Evolutionary conservation across 2,113 vertebrate genomes (phyloP).

Genomic region (Daubentonia madagascariensis): DNA sequence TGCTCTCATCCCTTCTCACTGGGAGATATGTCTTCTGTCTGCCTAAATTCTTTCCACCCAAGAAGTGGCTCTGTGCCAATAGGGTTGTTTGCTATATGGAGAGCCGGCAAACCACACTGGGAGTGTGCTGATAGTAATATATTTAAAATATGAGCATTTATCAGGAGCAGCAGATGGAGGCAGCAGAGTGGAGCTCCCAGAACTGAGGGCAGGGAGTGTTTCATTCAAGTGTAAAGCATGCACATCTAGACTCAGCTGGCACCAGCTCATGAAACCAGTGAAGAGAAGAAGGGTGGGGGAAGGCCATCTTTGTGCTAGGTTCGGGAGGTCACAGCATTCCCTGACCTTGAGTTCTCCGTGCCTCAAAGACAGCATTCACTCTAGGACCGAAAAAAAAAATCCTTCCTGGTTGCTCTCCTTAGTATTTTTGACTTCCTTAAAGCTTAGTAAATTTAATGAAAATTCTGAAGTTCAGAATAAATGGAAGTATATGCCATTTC

Average conservation of each 20-base stretch:
- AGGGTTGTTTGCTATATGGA: slow-evolving; percentile 46
- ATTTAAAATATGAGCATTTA: slow-evolving; percentile 75
- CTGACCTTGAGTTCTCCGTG: neutral
- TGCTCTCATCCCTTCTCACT: neutral
- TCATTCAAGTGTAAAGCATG: slow-evolving; percentile 58
- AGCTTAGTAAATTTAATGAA: slow-evolving; percentile 5
- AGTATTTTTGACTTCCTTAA: neutral
- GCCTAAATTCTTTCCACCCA: slow-evolving; percentile 45
- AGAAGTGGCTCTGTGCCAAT: slow-evolving; percentile 48
- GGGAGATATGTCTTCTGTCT: neutral
- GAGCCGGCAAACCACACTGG: slow-evolving; percentile 53
- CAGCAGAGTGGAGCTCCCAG: slow-evolving; percentile 72
- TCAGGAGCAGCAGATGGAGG: slow-evolving; percentile 77
- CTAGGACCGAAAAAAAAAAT: neutral
- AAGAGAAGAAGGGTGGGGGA: slow-evolving; percentile 2
- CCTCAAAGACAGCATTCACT: slow-evolving; percentile 55
- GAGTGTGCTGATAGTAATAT: slow-evolving; percentile 64
- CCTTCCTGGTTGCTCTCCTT: neutral
- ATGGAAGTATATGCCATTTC: neutral
- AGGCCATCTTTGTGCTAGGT: slow-evolving; percentile 61
- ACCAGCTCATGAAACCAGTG: slow-evolving; percentile 49
- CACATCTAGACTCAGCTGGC: slow-evolving; percentile 65
- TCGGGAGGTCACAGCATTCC: slow-evolving; percentile 46
- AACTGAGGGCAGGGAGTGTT: slow-evolving; percentile 65
- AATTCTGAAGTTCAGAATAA: slow-evolving; percentile 28